Evolutionary conservation across 2,113 vertebrate genomes (phyloP).

Genomic region (Oriolus oriolus): DNA sequence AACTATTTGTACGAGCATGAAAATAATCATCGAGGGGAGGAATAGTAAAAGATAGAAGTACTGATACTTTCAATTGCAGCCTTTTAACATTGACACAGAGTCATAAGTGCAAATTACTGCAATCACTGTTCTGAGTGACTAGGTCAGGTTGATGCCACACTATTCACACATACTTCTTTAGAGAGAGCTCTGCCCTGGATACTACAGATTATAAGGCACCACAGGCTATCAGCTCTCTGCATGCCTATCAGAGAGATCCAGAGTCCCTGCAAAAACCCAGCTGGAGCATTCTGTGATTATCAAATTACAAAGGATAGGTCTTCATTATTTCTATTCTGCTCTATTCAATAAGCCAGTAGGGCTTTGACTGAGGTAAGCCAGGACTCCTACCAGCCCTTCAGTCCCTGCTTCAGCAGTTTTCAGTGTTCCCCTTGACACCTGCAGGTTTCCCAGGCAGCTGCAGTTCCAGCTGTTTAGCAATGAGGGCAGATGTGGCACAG

Average conservation of each 20-base stretch:
- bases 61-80: background rate
- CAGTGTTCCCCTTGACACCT: background rate
- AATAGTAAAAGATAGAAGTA: background rate
- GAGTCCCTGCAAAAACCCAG: background rate
- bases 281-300: constrained; percentile 1
- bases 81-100: background rate
- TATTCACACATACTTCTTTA: background rate
- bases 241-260: constrained; percentile 19
- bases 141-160: background rate
- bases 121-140: background rate
- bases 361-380: background rate
- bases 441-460: background rate
- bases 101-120: constrained; percentile 12
- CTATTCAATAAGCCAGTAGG: background rate
- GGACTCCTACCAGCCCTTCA: background rate
- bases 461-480: background rate
- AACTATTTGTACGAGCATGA: background rate
- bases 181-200: background rate
- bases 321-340: constrained; percentile 6
- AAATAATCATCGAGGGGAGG: background rate
- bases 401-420: background rate
- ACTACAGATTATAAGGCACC: constrained; percentile 5
- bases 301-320: background rate
- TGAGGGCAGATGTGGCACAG: background rate
- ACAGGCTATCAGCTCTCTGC: background rate